Base-by-base conservation (phyloP, 2,113 vertebrate genomes). In the Camelus dromedarius region DNA sequence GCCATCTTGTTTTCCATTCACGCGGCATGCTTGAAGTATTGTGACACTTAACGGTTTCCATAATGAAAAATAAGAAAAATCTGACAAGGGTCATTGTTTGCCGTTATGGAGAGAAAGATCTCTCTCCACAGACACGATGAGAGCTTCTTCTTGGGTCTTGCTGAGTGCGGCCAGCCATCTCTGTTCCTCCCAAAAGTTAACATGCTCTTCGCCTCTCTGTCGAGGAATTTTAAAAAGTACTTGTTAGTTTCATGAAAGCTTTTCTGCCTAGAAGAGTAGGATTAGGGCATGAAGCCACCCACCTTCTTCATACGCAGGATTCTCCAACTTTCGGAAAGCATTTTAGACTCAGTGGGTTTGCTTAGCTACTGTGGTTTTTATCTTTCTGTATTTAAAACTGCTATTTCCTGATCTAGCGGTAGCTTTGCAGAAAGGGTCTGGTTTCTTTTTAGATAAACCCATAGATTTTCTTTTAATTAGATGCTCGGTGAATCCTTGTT, bases 41-140 rank as follows among this genome's bases (percentile, higher is more conserved):
- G 86, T 90, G 93, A 95, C 75, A 88, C 80, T 94, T 92, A 93
- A 80, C 1, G 6, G 87, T 93, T 96, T 62, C 90, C 92, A 28
- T 97, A 69, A 93, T 97, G 95, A 92, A 96, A 97, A 96, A 93
- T 93, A 96, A 94, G 93, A 89, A 94, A 93, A 93, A 93, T n/a
- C 69, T 84, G 83, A 95, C 79, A 96, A 62, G 96, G 60, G 52
- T 96, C 82, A 89, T 93, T 92, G 86, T 97, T 96, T 76, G 81
- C 89, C 54, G 5, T 95, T 54, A 67, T 56, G 70, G 3, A n/a
- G 46, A 62, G 82, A 89, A 95, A 90, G 54, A 60, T 89, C 77
- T 82, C 77, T 82, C 69, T 64, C 73, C 66, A 11, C 26, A 81
- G 32, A 82, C 32, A 6, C 32, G 28, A 19, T 5, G 72, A 84